Evolutionary conservation across 2,888 invertebrate species (phyloP), one percentile per base, ranked within the genome.

Genomic region (Aricia artaxerxes): DNA sequence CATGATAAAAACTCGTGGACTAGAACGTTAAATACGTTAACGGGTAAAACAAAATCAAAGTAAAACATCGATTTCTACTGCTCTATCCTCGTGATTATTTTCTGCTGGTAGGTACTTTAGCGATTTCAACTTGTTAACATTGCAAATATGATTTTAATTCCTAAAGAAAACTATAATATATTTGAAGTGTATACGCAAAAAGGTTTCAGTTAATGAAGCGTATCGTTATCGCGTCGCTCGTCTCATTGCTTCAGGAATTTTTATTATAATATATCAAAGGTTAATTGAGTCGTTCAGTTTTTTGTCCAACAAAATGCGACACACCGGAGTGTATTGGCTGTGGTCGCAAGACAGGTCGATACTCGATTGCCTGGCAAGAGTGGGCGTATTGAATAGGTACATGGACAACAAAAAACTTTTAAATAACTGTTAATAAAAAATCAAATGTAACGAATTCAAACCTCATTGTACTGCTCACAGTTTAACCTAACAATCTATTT

Each of bases 401-500:
- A 64, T 57, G 57, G 57, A 76, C 75, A 31, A 44, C 44, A 53
- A 75, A 75, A 75, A 76, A 57, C 53, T 57, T 24, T 5, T 57
- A 57, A 53, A 69, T 13, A 69, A 69, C 69, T 69, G 69, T 69
- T 69, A 35, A 69, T 69, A 38, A 38, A 69, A 35, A 76, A 76
- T 77, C 77, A 78, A 76, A 53, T 72, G 78, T 80, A 80, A 79
- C 80, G 80, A 78, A 73, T 77, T 76, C 6, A 77, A 16, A 9
- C 31, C 24, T 24, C 64, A 9, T 64, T 64, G 31, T 64, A 9
- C 64, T 11, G 24, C 24, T 64, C 31, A 31, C 57, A 57, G 57
- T 57, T 57, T 57, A 57, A 57, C 57, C 57, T 16, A 57, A 57
- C 49, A 49, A 49, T 49, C 49, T 49, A 49, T 49, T 49, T 49